Conservation (phyloP, 1,140 invertebrate species). For the Cherax destructor region DNA sequence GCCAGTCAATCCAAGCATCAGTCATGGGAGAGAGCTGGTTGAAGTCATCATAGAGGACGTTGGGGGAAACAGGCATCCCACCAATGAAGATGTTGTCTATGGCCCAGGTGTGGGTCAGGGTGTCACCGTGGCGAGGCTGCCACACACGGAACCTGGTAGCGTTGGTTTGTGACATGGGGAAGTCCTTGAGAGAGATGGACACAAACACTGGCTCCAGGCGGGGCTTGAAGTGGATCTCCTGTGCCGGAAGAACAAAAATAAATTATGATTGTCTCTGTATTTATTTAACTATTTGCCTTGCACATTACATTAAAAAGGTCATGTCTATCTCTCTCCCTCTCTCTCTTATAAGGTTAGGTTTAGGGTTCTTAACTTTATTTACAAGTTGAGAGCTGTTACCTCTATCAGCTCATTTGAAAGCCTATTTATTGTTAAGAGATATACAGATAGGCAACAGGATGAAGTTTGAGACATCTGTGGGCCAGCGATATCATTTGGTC, state of each 20-base stretch:
- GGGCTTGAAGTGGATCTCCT: slow-evolving; percentile 76
- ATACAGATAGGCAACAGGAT: too few species aligned
- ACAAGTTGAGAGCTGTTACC: too few species aligned
- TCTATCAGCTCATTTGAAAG: too few species aligned
- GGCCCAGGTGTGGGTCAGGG: slow-evolving; percentile 75
- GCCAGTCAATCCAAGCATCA: slow-evolving; percentile 76
- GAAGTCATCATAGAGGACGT: slow-evolving; percentile 75
- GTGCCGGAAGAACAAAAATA: slow-evolving; percentile 38
- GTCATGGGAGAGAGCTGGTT: slow-evolving; percentile 71
- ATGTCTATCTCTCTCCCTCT: too few species aligned
- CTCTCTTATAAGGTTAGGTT: too few species aligned
- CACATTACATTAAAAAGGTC: too few species aligned
- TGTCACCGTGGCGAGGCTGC: slow-evolving; percentile 76
- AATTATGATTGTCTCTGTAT: background rate
- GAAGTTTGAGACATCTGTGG: too few species aligned
- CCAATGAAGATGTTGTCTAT: slow-evolving; percentile 76
- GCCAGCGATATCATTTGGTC: too few species aligned
- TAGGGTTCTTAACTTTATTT: too few species aligned
- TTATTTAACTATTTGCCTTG: too few species aligned
- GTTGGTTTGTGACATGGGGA: slow-evolving; percentile 73
- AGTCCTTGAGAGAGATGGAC: slow-evolving; percentile 69
- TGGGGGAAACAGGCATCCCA: slow-evolving; percentile 75
- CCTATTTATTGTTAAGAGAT: too few species aligned
- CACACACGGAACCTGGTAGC: slow-evolving; percentile 77
- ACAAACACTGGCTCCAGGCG: slow-evolving; percentile 73